Conservation (phyloP, 2,797 vertebrate species). For the Cuculus canorus region DNA sequence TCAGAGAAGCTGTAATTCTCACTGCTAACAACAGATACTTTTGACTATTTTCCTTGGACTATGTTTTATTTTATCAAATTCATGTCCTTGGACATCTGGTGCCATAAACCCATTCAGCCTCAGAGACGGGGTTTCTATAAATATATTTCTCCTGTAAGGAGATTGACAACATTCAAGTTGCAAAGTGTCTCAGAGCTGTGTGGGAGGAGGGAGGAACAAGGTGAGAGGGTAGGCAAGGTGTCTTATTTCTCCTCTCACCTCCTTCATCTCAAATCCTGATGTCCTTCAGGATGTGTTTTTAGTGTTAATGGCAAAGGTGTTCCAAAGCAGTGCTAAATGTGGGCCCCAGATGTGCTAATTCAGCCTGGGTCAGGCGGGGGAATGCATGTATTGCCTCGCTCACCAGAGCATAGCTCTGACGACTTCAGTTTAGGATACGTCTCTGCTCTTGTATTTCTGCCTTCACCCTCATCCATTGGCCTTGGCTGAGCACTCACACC, state of each 20-base stretch:
- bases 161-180: constrained; percentile 45
- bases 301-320: constrained; percentile 40
- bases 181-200: neutral
- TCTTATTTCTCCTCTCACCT: constrained; percentile 70
- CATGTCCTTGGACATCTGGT: neutral
- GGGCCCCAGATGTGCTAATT: constrained; percentile 57
- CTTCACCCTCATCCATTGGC: neutral
- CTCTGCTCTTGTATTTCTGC: neutral
- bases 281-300: constrained; percentile 55
- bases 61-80: constrained; percentile 8
- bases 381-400: neutral
- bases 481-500: neutral
- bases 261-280: constrained; percentile 51
- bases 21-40: neutral
- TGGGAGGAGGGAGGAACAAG: constrained; percentile 49
- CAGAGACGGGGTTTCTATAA: constrained; percentile 64
- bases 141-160: constrained; percentile 64
- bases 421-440: neutral
- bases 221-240: constrained; percentile 45
- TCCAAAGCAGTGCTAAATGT: constrained; percentile 25
- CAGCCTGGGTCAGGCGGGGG: neutral
- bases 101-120: neutral
- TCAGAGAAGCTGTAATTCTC: neutral
- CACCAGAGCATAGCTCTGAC: neutral
- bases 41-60: neutral